Evolutionary conservation across 2,888 invertebrate species (phyloP).

Genomic region (Chrysopilus asiliformis): DNA sequence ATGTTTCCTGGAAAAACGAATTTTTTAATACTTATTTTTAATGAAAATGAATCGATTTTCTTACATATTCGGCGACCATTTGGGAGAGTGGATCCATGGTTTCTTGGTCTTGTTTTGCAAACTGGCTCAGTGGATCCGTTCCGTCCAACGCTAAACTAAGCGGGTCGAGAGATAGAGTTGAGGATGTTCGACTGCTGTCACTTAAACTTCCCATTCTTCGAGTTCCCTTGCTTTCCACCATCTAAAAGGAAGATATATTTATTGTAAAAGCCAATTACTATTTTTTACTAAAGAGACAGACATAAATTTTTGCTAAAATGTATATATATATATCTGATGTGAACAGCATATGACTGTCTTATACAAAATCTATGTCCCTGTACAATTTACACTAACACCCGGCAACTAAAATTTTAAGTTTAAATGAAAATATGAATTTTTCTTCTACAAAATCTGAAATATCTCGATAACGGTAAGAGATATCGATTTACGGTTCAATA

Average conservation of each 20-base stretch:
- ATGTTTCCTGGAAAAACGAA: slow-evolving; percentile 20
- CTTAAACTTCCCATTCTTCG: slow-evolving; percentile 39
- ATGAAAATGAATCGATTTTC: slow-evolving; percentile 27
- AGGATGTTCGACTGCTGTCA: slow-evolving; percentile 40
- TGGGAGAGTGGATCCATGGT: slow-evolving; percentile 50
- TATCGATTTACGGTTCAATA: too few species aligned
- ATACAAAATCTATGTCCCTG: too few species aligned
- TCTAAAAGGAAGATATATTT: slow-evolving; percentile 33
- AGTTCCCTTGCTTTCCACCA: slow-evolving; percentile 41
- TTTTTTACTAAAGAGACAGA: too few species aligned
- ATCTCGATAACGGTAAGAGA: too few species aligned
- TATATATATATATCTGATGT: too few species aligned
- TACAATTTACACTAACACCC: too few species aligned
- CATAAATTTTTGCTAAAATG: background rate
- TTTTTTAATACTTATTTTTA: too few species aligned
- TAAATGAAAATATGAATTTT: too few species aligned
- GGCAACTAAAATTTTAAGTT: slow-evolving; percentile 2
- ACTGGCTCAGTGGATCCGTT: slow-evolving; percentile 58
- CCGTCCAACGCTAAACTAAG: slow-evolving; percentile 49
- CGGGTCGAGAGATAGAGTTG: slow-evolving; percentile 41
- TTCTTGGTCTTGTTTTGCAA: slow-evolving; percentile 44
- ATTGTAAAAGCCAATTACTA: too few species aligned
- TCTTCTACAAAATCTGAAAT: too few species aligned
- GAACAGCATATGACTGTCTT: too few species aligned
- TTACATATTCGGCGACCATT: slow-evolving; percentile 39